phyloP scores from a whole-genome alignment of 2,113 vertebrate species.

The Xerus inauris region DNA sequence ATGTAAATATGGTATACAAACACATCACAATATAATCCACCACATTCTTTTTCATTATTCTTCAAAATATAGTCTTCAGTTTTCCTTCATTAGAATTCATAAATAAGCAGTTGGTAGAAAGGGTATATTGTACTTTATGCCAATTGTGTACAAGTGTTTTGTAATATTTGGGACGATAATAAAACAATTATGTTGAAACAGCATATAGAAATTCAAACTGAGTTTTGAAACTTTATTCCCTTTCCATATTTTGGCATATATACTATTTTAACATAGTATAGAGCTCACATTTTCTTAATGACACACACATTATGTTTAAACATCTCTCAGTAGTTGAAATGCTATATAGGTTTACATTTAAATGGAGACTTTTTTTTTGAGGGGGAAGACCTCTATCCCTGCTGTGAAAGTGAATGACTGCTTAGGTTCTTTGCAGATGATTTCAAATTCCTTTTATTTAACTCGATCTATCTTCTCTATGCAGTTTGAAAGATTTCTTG shows the following conservation, averaged over 20 bases:
- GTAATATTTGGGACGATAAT: not conserved
- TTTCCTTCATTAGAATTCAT: not conserved
- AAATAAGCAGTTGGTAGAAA: not conserved
- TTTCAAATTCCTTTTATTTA: constrained; percentile 63
- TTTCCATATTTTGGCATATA: constrained; percentile 23
- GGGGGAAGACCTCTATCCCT: constrained; percentile 26
- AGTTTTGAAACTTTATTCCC: constrained; percentile 47
- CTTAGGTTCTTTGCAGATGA: constrained; percentile 61
- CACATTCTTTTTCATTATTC: not conserved
- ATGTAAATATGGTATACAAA: not conserved
- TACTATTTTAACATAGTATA: not conserved
- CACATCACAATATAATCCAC: not conserved
- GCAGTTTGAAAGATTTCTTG: constrained; percentile 47
- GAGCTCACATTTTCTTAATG: constrained; percentile 38
- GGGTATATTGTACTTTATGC: not conserved
- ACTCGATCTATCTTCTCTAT: constrained; percentile 49
- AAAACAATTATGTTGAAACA: constrained; percentile 13
- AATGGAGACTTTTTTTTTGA: constrained; percentile 61
- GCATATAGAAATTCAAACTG: constrained; percentile 31
- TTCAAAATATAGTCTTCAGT: constrained; percentile 23
- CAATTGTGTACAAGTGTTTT: not conserved
- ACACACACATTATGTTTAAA: constrained; percentile 49
- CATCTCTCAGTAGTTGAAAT: constrained; percentile 39
- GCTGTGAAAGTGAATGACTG: constrained; percentile 13
- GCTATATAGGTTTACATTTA: constrained; percentile 48